These are phyloP conservation scores for Drosophila oshimai DNA, from an alignment of 1,140 invertebrate genomes.

Conservation along the genomic window DNA sequence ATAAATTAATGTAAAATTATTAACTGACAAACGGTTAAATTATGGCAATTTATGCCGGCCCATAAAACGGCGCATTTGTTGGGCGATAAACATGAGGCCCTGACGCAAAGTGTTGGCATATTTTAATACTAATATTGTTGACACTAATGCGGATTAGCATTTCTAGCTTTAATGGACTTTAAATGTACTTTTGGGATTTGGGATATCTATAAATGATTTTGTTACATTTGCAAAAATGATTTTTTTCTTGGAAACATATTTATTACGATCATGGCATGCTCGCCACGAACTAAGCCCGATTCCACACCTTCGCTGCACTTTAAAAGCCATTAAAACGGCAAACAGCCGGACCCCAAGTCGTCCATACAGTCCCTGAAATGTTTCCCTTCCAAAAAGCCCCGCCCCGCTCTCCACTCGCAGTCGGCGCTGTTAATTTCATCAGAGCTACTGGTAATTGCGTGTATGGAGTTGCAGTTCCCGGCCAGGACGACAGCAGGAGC, in stretches of 20 bases:
- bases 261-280: slow-evolving; percentile 26
- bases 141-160: slow-evolving; percentile 28
- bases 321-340: slow-evolving; percentile 77
- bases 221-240: slow-evolving; percentile 7
- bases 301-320: slow-evolving; percentile 47
- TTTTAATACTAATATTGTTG: slow-evolving; percentile 37
- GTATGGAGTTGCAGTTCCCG: slow-evolving; percentile 57
- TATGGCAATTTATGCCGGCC: slow-evolving; percentile 55
- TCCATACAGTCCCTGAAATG: slow-evolving; percentile 8
- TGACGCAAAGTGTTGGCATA: slow-evolving; percentile 41
- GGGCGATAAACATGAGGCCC: slow-evolving; percentile 3
- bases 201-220: not conserved
- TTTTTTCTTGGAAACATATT: slow-evolving; percentile 32
- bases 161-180: slow-evolving; percentile 18
- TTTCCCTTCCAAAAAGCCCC: slow-evolving; percentile 3
- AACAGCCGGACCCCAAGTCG: slow-evolving; percentile 40
- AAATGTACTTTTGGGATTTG: not conserved
- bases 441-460: slow-evolving; percentile 76
- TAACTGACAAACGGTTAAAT: slow-evolving; percentile 65
- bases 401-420: not conserved
- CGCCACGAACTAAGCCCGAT: slow-evolving; percentile 13
- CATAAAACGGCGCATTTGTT: slow-evolving; percentile 43
- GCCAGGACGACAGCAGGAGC: not conserved
- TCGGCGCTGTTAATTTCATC: slow-evolving; percentile 74
- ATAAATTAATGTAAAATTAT: slow-evolving; percentile 75